A percentile compares a stretch with the other conserved stretches of the same genome.
Conservation (phyloP, 2,113 vertebrate genomes). For the Cephalopterus ornatus region DNA sequence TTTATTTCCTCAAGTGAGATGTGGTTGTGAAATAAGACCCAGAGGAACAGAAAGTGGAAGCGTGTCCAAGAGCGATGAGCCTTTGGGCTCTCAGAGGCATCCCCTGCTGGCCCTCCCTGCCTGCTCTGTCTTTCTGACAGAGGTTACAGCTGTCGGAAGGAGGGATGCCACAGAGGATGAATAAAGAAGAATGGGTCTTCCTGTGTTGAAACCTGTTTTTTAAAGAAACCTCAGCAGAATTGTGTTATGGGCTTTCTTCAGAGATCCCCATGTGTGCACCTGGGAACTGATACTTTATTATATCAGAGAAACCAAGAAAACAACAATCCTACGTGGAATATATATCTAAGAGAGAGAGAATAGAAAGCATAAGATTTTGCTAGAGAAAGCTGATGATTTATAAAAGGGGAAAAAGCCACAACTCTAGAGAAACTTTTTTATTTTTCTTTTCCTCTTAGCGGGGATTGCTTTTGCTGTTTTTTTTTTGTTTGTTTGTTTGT, state of each 20-base stretch:
- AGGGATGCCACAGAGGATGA: not conserved
- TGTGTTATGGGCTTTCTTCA: not conserved
- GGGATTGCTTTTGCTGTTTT: not conserved
- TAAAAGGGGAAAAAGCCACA: not conserved
- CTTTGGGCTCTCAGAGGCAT: not conserved
- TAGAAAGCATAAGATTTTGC: not conserved
- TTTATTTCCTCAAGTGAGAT: not conserved
- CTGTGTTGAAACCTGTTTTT: not conserved
- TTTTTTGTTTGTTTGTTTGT: not conserved
- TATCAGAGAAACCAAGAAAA: not conserved
- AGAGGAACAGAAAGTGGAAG: not conserved
- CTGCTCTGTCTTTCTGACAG: not conserved
- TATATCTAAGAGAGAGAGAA: not conserved
- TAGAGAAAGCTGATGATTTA: not conserved
- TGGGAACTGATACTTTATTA: not conserved
- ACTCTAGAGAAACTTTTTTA: not conserved
- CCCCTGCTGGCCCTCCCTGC: not conserved
- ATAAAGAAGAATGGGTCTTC: not conserved
- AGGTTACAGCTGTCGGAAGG: not conserved
- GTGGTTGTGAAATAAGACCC: not conserved
- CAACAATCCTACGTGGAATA: not conserved
- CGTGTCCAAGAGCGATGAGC: rapidly evolving
- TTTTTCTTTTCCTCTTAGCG: not conserved
- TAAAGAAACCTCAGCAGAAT: not conserved
- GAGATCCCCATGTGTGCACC: rapidly evolving